These are phyloP conservation scores for Dromius quadrimaculatus DNA, from an alignment of 2,888 invertebrate species.

Conservation along the genomic window DNA sequence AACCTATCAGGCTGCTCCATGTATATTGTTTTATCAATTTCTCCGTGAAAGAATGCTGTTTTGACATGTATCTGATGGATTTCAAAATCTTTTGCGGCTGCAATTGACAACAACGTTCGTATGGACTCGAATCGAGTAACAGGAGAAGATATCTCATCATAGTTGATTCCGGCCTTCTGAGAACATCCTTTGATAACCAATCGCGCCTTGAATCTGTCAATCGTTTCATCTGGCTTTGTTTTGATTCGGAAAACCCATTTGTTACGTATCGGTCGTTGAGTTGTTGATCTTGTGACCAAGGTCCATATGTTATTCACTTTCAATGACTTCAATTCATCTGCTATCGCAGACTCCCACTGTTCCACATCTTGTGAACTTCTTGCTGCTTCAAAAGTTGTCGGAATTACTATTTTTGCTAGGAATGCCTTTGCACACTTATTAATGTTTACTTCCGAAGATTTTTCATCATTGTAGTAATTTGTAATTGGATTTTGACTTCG, in stretches of 20 bases:
- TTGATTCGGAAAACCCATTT: conserved; percentile 46
- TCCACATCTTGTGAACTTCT: conserved; percentile 21
- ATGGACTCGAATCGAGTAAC: conserved; percentile 52
- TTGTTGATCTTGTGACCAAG: conserved; percentile 39
- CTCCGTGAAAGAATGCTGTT: conserved; percentile 57
- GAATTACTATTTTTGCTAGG: too few relatives aligned
- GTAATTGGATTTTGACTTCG: too few relatives aligned
- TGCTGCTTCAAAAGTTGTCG: conserved; percentile 42
- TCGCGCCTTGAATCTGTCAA: conserved; percentile 55
- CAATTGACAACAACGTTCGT: conserved; percentile 52
- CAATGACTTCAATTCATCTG: conserved; percentile 55
- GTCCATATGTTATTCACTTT: conserved; percentile 56
- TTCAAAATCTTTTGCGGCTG: conserved; percentile 53
- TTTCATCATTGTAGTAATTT: too few relatives aligned
- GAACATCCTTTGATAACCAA: conserved; percentile 54
- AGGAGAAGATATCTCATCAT: conserved; percentile 55
- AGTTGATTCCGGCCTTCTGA: conserved; percentile 54
- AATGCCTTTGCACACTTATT: too few relatives aligned
- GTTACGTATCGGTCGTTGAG: conserved; percentile 49
- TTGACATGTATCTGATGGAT: conserved; percentile 42
- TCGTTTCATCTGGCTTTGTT: conserved; percentile 50
- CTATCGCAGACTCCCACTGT: conserved; percentile 54
- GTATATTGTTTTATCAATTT: conserved; percentile 58
- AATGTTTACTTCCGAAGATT: too few relatives aligned
- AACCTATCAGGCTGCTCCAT: conserved; percentile 61